Evolutionary conservation across 2,888 invertebrate species (phyloP), one percentile per base, ranked within the genome.

Genomic region (Morpho helenor): DNA sequence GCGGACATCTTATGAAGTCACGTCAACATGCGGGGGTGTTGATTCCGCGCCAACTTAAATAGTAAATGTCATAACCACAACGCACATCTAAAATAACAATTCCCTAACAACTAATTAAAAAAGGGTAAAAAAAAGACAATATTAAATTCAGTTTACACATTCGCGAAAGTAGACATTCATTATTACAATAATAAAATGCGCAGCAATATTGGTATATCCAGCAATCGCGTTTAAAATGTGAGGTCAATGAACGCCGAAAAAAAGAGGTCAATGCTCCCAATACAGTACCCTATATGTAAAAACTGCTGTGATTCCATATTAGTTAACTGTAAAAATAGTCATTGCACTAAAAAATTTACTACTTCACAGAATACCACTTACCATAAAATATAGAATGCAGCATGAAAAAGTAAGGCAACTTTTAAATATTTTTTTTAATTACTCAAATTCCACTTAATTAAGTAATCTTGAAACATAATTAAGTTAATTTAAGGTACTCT

Each of bases 201-300:
- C 58, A 67, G 68, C 71, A 73, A 67, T 64, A 68, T 70, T 72
- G 68, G 66, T 73, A 71, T 72, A 76, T 72, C 44, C 65, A 72
- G 68, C 72, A 76, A 84, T 77, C 84, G 77, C 77, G 82, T 76
- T 80, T 84, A 82, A 78, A 82, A 67, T 74, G 74, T 72, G 77
- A 74, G 89, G 83, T 87, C 87, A 82, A 74, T 75, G 87, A 75
- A 81, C 88, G 76, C 63, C 63, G 72, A 80, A 87, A 87, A 68
- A 85, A 85, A 80, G 76, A 63, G 87, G 84, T 87, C 87, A 85
- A 54, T 76, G 84, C 77, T 73, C 83, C 68, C 67, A 61, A 70
- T 82, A 82, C 80, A 84, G 71, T 77, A 75, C 73, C 71, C 69
- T 73, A 77, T 68, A 74, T 76, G 68, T 54, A 72, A 71, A 68